Evolutionary conservation across 2,113 vertebrate species (phyloP).

Genomic region (Scolopax mira): DNA sequence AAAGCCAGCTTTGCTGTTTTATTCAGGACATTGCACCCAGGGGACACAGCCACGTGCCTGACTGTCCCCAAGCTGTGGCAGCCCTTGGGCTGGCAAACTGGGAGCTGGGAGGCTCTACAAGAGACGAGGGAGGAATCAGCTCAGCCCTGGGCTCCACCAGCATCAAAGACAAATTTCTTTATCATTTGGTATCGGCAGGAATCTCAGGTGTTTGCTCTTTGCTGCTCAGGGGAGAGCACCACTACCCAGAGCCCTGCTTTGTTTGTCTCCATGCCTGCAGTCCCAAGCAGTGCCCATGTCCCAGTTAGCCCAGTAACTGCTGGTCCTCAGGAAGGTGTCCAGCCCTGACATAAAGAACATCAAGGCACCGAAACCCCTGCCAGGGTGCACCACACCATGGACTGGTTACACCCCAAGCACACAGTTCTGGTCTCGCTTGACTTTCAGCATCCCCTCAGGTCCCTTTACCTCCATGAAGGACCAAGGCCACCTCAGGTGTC

Average conservation of each 20-base stretch:
- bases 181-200: neutral
- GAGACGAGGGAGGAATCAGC: neutral
- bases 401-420: neutral
- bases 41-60: rapidly evolving
- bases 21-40: rapidly evolving
- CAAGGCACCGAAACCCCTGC: neutral
- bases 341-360: neutral
- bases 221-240: neutral
- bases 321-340: neutral
- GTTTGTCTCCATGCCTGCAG: rapidly evolving
- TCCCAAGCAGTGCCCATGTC: neutral
- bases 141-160: neutral
- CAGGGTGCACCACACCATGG: rapidly evolving
- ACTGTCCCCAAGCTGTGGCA: neutral
- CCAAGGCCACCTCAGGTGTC: no score
- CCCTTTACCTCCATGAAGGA: neutral
- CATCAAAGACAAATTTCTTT: rapidly evolving
- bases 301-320: neutral
- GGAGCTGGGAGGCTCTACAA: neutral
- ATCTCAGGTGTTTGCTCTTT: neutral
- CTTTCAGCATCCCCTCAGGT: neutral
- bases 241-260: neutral
- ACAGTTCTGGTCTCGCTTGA: neutral
- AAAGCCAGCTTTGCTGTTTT: neutral
- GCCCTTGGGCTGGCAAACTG: neutral